phyloP scores from a whole-genome alignment of 2,888 invertebrate species.

The Agrochola circellaris region DNA sequence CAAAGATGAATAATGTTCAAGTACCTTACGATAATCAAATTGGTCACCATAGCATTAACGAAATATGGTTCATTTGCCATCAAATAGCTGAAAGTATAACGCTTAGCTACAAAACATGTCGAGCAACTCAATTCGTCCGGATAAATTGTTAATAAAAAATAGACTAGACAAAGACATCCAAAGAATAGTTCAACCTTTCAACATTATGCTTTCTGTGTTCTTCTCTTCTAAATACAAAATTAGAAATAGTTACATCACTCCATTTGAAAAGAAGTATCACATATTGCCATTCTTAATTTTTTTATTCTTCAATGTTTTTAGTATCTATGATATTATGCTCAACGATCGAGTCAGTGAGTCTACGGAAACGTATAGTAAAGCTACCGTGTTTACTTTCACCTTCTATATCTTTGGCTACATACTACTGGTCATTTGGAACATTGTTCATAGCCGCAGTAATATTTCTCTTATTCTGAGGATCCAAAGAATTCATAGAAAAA shows the following conservation, averaged over 20 bases:
- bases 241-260: neutral
- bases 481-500: neutral
- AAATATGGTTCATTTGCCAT: neutral
- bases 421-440: slow-evolving; percentile 2
- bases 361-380: neutral
- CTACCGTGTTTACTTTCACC: neutral
- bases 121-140: neutral
- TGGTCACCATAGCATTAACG: neutral
- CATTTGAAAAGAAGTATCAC: slow-evolving; percentile 6
- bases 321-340: neutral
- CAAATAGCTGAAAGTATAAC: neutral
- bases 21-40: neutral
- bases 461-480: slow-evolving; percentile 16
- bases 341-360: neutral
- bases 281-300: neutral
- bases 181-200: slow-evolving; percentile 9
- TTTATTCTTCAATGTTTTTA: neutral
- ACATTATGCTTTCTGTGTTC: neutral
- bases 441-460: neutral
- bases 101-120: slow-evolving; percentile 1
- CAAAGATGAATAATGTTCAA: slow-evolving; percentile 13
- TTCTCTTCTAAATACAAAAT: slow-evolving; percentile 21
- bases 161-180: neutral
- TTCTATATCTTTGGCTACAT: neutral
- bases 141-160: neutral